Percentiles rank a stretch among this genome's conserved stretches.
phyloP scores from a whole-genome alignment of 2,888 invertebrate species.

The Cephalotes varians region DNA sequence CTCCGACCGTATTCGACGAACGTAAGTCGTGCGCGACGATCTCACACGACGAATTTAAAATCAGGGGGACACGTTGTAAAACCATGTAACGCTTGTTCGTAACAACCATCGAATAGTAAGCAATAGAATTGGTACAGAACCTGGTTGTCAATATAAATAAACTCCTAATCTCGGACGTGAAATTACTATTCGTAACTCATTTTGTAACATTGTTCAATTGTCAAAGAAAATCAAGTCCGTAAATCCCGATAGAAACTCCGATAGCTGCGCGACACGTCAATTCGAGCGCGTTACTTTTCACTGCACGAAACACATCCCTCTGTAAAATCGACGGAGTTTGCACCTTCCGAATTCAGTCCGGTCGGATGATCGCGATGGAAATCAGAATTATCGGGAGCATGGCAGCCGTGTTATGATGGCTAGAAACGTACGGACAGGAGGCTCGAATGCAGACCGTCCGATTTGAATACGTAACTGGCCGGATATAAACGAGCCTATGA shows the following conservation, averaged over 20 bases:
- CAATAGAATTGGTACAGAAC: not conserved
- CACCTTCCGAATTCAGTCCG: constrained; percentile 52
- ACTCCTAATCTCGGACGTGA: not conserved
- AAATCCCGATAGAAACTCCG: not conserved
- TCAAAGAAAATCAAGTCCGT: constrained; percentile 2
- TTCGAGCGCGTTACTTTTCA: constrained; percentile 43
- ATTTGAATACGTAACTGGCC: constrained; percentile 85
- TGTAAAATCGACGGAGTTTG: constrained; percentile 45
- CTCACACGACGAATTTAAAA: constrained; percentile 19
- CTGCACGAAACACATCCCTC: constrained; percentile 11
- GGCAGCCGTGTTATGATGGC: constrained; percentile 39
- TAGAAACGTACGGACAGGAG: constrained; percentile 56
- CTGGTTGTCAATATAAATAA: not conserved
- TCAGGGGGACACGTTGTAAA: not conserved
- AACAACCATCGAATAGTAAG: not conserved
- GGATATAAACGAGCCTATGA: constrained; percentile 85
- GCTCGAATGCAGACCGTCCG: constrained; percentile 73
- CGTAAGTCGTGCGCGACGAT: constrained; percentile 36
- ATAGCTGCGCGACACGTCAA: not conserved
- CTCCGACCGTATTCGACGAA: constrained; percentile 17
- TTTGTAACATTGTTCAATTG: constrained; percentile 5
- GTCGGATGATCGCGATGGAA: constrained; percentile 67
- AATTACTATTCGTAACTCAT: not conserved
- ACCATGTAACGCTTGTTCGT: not conserved
- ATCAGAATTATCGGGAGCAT: constrained; percentile 61